Evolutionary conservation across 2,113 vertebrate species (phyloP).

Genomic region (Nymphicus hollandicus): DNA sequence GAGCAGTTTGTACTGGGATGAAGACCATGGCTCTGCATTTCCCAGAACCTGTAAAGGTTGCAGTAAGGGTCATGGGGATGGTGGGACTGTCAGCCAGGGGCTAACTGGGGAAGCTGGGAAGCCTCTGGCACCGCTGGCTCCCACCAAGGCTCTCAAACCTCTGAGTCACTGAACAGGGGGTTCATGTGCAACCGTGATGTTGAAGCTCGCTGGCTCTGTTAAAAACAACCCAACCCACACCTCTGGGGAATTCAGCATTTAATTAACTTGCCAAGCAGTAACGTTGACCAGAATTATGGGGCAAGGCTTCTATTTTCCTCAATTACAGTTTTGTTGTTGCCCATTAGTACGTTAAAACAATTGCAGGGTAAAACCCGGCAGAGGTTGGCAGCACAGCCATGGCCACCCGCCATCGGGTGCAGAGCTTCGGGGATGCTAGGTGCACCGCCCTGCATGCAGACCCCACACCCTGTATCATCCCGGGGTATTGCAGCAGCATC

Average conservation of each 20-base stretch:
- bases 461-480: background rate
- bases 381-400: background rate
- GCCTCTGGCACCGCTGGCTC: background rate
- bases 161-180: background rate
- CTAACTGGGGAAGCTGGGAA: background rate
- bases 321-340: conserved; percentile 9
- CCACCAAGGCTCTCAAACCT: background rate
- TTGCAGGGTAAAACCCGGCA: background rate
- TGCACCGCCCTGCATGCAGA: accelerated
- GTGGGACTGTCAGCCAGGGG: background rate
- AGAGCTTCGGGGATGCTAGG: accelerated
- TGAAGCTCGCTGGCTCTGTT: background rate
- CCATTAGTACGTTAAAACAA: conserved; percentile 51
- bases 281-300: background rate
- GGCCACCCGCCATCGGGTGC: background rate
- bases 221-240: background rate
- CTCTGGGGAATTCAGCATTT: background rate
- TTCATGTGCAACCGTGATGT: background rate
- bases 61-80: accelerated
- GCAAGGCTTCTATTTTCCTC: conserved; percentile 1
- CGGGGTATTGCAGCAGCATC: background rate
- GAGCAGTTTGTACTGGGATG: background rate
- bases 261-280: conserved; percentile 37
- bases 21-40: background rate
- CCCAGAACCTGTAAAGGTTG: background rate